Base-by-base conservation (phyloP, 2,888 invertebrate genomes). In the Muschampia plurimacula region DNA sequence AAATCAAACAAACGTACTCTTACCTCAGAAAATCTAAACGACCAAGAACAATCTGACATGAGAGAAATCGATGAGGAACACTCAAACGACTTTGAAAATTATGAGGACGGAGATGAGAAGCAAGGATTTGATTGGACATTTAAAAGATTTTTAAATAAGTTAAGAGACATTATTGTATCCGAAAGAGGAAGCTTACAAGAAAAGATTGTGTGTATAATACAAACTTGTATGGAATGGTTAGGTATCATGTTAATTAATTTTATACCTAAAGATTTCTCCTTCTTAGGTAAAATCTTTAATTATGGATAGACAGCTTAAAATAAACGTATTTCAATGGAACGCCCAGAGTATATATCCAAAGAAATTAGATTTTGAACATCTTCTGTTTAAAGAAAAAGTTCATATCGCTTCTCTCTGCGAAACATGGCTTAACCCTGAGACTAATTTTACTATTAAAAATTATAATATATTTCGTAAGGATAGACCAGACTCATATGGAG, bases 201-300 rank as follows among this genome's bases (percentile, higher is more conserved):
- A n/a, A 49, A 49, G 6, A 49, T 49, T 10, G 49, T 7, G n/a
- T 49, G 49, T 49, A 49, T 49, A n/a, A n/a, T 49, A n/a, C 49
- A 49, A 49, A 49, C 49, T n/a, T 49, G 49, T n/a, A 49, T 49
- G n/a, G 49, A 49, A 49, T 49, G 49, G 49, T n/a, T 49, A 4
- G 49, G 49, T n/a, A n/a, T n/a, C 13, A 49, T 49, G 49, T 6
- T n/a, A 49, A 10, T 49, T 5, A 49, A 7, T 15, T 3, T 49
- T n/a, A 7, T 49, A 49, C 49, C 49, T 49, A 49, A 49, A 49
- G 49, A 49, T 49, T 49, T 49, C 49, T 49, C 49, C 49, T 49
- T 49, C 6, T n/a, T 49, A 2, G 49, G n/a, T 4, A 49, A 49
- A 49, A 49, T 49, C 49, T 49, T 49, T 49, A 49, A n/a, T 49